phyloP scores from a whole-genome alignment of 2,113 vertebrate genomes.

The Pygoscelis antarcticus region DNA sequence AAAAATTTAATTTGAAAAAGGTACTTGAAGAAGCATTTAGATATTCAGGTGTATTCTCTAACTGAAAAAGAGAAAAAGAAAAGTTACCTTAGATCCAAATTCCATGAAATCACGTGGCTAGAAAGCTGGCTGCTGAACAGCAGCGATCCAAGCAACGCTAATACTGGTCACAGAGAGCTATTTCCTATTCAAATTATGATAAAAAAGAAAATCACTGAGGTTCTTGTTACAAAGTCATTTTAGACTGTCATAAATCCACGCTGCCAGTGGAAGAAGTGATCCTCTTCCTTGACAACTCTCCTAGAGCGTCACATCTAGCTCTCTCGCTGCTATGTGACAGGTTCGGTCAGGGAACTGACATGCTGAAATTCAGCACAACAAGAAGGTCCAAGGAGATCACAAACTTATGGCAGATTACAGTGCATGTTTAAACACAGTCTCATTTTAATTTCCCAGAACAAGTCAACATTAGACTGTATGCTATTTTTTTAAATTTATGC shows the following conservation, averaged over 20 bases:
- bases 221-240: not conserved
- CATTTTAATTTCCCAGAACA: not conserved
- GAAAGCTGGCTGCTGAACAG: not conserved
- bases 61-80: not conserved
- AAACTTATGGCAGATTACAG: not conserved
- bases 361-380: not conserved
- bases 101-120: not conserved
- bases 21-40: not conserved
- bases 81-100: not conserved
- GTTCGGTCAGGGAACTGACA: not conserved
- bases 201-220: not conserved
- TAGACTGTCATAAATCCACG: not conserved
- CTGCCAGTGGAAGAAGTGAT: not conserved
- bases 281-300: not conserved
- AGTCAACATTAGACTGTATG: not conserved
- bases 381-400: not conserved
- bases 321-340: rapidly evolving
- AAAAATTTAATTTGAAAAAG: not conserved
- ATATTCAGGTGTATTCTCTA: not conserved
- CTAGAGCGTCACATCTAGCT: not conserved
- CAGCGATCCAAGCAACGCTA: not conserved
- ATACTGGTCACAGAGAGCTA: not conserved
- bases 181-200: not conserved
- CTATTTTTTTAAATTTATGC: not conserved
- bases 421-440: not conserved